A percentile compares a stretch with the other conserved stretches of the same genome.
Evolutionary conservation across 2,888 invertebrate genomes (phyloP).

Genomic region (Leucophenga montana): DNA sequence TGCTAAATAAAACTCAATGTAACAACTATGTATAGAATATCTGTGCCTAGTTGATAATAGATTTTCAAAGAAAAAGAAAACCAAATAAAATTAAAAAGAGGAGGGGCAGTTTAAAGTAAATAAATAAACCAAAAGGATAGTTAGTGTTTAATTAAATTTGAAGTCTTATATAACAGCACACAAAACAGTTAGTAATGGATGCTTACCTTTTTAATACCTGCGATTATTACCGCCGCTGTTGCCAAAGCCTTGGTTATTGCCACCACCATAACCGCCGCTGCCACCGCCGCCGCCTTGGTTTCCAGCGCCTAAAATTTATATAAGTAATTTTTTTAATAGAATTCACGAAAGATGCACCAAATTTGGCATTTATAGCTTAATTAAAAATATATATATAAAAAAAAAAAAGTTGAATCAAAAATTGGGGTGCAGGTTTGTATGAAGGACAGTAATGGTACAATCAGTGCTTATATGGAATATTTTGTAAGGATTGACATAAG

Average conservation of each 20-base stretch:
- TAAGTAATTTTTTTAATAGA: too few species aligned
- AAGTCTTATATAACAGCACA: background rate
- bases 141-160: background rate
- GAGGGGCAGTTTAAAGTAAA: background rate
- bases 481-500: too few species aligned
- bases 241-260: constrained; percentile 74
- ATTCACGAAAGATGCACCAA: too few species aligned
- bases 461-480: too few species aligned
- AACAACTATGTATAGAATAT: background rate
- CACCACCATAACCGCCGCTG: constrained; percentile 75
- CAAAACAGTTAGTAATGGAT: constrained; percentile 9
- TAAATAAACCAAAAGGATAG: background rate
- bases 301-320: constrained; percentile 76
- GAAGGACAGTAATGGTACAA: too few species aligned
- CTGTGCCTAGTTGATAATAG: background rate
- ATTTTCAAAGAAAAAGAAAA: background rate
- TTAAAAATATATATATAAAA: too few species aligned
- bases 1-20: constrained; percentile 4
- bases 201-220: constrained; percentile 73
- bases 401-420: too few species aligned
- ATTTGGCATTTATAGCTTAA: too few species aligned
- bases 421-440: too few species aligned
- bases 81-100: background rate
- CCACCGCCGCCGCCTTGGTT: constrained; percentile 76
- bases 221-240: constrained; percentile 70